Evolutionary conservation across 2,797 vertebrate genomes (phyloP).

Genomic region (Novumbra hubbsi): DNA sequence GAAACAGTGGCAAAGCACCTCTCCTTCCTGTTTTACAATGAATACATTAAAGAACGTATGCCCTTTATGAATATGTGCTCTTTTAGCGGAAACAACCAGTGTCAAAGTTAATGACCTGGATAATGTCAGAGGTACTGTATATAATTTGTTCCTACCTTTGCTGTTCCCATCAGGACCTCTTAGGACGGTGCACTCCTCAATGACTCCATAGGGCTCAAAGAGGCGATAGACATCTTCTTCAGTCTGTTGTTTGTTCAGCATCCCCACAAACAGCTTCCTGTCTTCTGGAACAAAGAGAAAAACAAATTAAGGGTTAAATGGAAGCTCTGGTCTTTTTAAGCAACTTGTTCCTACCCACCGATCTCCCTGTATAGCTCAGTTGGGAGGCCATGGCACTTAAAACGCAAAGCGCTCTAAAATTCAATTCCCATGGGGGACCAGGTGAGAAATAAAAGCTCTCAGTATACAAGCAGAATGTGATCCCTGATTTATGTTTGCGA

Average conservation of each 20-base stretch:
- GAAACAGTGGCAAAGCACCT: too few species aligned
- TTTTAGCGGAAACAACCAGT: not conserved
- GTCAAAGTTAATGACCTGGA: constrained; percentile 53
- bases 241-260: constrained; percentile 99
- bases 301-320: constrained; percentile 55
- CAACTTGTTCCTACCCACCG: too few species aligned
- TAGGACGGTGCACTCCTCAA: constrained; percentile 97
- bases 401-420: not conserved
- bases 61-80: not conserved
- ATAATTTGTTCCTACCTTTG: constrained; percentile 83
- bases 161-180: constrained; percentile 97
- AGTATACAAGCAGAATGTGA: too few species aligned
- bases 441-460: too few species aligned
- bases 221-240: constrained; percentile 97
- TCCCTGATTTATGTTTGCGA: too few species aligned
- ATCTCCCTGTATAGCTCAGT: not conserved
- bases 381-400: not conserved
- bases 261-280: constrained; percentile 99
- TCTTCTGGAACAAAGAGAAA: constrained; percentile 90
- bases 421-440: too few species aligned
- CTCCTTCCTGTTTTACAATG: not conserved
- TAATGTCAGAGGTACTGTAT: constrained; percentile 38
- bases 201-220: constrained; percentile 97
- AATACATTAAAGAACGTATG: not conserved
- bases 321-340: not conserved